Base-by-base conservation (phyloP, 2,797 vertebrate genomes). In the Hozukius guyotensis region DNA sequence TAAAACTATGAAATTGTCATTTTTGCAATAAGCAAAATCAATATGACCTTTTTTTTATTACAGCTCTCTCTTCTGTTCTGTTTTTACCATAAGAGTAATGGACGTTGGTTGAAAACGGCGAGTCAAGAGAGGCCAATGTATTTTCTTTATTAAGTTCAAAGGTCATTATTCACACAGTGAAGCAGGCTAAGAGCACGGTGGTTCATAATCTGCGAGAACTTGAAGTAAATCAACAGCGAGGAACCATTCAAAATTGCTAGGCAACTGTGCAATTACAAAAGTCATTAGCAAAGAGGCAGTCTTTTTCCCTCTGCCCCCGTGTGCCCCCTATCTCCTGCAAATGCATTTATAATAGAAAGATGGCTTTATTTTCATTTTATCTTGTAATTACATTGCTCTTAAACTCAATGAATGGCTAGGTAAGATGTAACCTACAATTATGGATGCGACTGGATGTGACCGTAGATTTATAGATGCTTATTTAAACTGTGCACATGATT, bases 231-330 rank as follows among this genome's bases (percentile, higher is more conserved):
- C 70, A 87, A 55, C 77, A 73, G 67, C 13, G 27, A 86, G 65
- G 67, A 84, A 80, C 42, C 57, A 27, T 85, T 75, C 22, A 68
- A 73, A 89, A 86, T 85, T 87, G 81, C 89, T 67, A 76, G 63
- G 87, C 81, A 83, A 85, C 89, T 74, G 64, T 66, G 79, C 81
- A 87, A 88, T 92, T 93, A 88, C 77, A 84, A 84, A 89, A 91
- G 85, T 87, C 86, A 94, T 93, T 92, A 92, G 86, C 59, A 78
- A 86, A 78, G 59, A 85, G 46, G 61, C 32, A 11, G 10, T 69
- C 49, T 27, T 46, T 75, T 78, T 24, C 68, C 22, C 55, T 72
- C 61, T 84, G 64, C 64, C 74, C 72, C 75, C n/a, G 59, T 27
- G 56, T 83, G 36, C 52, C 55, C 68, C 68, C 69, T 72, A 42